These are phyloP conservation scores for Ephialtes manifestator DNA, from an alignment of 2,888 invertebrate genomes.

Conservation along the genomic window DNA sequence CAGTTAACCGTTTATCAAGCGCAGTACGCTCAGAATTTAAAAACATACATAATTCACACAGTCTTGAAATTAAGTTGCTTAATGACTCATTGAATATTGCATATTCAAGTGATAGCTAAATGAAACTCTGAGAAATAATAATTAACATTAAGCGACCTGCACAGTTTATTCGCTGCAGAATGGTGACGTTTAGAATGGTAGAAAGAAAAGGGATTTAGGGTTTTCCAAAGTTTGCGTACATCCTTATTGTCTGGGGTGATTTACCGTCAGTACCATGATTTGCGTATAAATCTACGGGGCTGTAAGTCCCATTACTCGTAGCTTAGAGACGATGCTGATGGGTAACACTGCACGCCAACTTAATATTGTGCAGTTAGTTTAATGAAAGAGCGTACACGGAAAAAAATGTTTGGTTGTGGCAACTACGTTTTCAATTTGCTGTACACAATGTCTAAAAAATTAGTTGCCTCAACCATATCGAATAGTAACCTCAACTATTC, in stretches of 20 bases:
- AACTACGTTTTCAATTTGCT: too few species aligned
- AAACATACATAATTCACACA: neutral
- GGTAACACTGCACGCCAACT: too few species aligned
- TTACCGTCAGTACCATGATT: too few species aligned
- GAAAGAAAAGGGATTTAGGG: neutral
- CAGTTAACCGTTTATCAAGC: neutral
- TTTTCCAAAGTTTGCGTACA: neutral
- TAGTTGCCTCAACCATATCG: too few species aligned
- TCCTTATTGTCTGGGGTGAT: conserved; percentile 28
- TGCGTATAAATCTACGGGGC: too few species aligned
- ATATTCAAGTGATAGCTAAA: conserved; percentile 4
- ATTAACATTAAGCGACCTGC: neutral
- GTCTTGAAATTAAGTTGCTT: conserved; percentile 9
- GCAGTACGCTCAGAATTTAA: neutral
- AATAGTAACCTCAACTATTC: too few species aligned
- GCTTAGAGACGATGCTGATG: too few species aligned
- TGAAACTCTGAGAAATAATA: neutral
- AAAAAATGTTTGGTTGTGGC: too few species aligned
- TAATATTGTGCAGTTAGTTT: too few species aligned
- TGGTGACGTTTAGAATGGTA: conserved; percentile 26
- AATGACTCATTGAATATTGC: conserved; percentile 34
- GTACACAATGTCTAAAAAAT: too few species aligned
- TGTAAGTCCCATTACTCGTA: too few species aligned
- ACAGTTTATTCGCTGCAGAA: neutral
- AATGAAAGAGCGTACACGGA: too few species aligned